Conservation (phyloP, 2,797 vertebrate species). For the Acanthurus tractus region DNA sequence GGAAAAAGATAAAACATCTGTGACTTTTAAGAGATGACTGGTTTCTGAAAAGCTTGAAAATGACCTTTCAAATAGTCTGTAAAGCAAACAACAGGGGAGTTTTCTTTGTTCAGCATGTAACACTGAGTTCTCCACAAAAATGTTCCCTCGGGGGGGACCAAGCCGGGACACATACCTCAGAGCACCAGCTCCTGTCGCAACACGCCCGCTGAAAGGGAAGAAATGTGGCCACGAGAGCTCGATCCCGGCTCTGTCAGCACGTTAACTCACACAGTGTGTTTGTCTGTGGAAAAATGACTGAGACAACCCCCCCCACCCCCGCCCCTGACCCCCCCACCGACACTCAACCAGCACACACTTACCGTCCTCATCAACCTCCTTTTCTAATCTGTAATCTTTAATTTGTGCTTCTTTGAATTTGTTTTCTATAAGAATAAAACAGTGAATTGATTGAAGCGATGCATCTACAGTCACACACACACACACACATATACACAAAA, state of each 20-base stretch:
- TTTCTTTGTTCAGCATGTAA: background rate
- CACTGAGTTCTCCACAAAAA: slow-evolving; percentile 35
- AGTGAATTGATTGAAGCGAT: too few species aligned
- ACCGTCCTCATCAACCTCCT: too few species aligned
- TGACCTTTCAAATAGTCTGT: too few species aligned
- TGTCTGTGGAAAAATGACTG: background rate
- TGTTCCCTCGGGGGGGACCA: slow-evolving; percentile 44
- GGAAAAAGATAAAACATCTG: background rate
- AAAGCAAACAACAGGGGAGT: background rate
- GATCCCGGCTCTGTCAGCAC: background rate
- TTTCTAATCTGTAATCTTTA: too few species aligned
- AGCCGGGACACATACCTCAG: slow-evolving; percentile 35
- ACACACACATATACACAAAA: background rate
- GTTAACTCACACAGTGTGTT: background rate
- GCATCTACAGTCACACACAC: too few species aligned
- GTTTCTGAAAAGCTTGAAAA: background rate
- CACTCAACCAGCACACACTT: too few species aligned
- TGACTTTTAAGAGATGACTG: background rate
- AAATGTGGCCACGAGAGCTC: background rate
- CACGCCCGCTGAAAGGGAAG: slow-evolving; percentile 33
- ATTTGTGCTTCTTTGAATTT: too few species aligned
- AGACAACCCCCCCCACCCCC: fast-evolving
- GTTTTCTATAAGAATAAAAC: too few species aligned
- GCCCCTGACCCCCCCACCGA: too few species aligned
- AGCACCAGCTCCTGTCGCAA: slow-evolving; percentile 53